Evolutionary conservation across 2,113 vertebrate genomes (phyloP).

Genomic region (Chlamydotis undulata): DNA sequence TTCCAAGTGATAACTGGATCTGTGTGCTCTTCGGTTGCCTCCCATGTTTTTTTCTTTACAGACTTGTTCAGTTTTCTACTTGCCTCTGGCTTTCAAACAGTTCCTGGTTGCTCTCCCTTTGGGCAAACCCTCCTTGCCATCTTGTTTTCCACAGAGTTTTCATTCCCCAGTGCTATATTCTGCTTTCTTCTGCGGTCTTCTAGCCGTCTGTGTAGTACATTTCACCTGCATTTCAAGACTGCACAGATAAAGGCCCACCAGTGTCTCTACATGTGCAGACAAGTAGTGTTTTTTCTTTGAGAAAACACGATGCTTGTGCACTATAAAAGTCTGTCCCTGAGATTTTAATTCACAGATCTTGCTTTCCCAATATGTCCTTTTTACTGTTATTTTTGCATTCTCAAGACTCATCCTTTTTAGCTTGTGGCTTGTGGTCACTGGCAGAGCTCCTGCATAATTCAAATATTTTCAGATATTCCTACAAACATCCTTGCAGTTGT

Average conservation of each 20-base stretch:
- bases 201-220: not conserved
- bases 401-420: not conserved
- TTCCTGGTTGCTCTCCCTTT: not conserved
- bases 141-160: not conserved
- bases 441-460: not conserved
- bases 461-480: not conserved
- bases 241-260: not conserved
- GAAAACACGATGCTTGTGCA: not conserved
- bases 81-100: not conserved
- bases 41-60: not conserved
- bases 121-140: not conserved
- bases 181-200: not conserved
- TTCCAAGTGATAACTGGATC: not conserved
- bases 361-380: not conserved
- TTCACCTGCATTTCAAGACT: not conserved
- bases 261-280: not conserved
- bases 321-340: not conserved
- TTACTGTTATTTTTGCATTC: not conserved
- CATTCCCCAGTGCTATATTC: not conserved
- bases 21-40: not conserved
- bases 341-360: not conserved
- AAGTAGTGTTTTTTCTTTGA: not conserved
- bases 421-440: not conserved
- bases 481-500: not conserved
- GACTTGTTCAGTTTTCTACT: not conserved